phyloP scores from a whole-genome alignment of 2,888 invertebrate genomes.

The Leptodirus hochenwartii region DNA sequence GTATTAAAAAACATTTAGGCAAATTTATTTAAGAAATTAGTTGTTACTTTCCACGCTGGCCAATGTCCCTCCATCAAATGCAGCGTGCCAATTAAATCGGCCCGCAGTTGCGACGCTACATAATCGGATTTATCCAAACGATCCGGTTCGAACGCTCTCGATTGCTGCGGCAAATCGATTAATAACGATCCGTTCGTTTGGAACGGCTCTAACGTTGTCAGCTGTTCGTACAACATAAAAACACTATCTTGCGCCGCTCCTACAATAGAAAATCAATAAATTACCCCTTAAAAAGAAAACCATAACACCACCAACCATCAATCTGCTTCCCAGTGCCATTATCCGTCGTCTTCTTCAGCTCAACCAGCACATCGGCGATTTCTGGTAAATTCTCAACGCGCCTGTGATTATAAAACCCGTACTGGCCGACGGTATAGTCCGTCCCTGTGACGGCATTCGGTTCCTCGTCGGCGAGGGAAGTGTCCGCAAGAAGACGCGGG shows the following conservation, averaged over 20 bases:
- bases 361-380: background rate
- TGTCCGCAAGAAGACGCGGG: conserved; percentile 44
- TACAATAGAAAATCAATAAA: no score
- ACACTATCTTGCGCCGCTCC: conserved; percentile 14
- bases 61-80: conserved; percentile 24
- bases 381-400: no score
- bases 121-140: conserved; percentile 14
- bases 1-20: conserved; percentile 4
- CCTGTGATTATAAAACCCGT: conserved; percentile 44
- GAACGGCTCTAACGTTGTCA: conserved; percentile 21
- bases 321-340: conserved; percentile 5
- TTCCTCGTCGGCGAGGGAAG: conserved; percentile 32
- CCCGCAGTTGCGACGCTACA: conserved; percentile 13
- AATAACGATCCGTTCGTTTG: conserved; percentile 21
- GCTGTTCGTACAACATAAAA: conserved; percentile 23
- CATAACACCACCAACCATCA: background rate
- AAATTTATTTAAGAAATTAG: conserved; percentile 4
- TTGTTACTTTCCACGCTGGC: conserved; percentile 33
- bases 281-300: conserved; percentile 17
- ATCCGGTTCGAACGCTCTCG: conserved; percentile 19
- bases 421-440: conserved; percentile 28
- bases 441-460: conserved; percentile 17
- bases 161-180: conserved; percentile 25
- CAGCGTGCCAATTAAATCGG: conserved; percentile 18
- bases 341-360: conserved; percentile 18